Evolutionary conservation across 2,113 vertebrate genomes (phyloP), one percentile per base, ranked within the genome.

Genomic region (Nerophis lumbriciformis): DNA sequence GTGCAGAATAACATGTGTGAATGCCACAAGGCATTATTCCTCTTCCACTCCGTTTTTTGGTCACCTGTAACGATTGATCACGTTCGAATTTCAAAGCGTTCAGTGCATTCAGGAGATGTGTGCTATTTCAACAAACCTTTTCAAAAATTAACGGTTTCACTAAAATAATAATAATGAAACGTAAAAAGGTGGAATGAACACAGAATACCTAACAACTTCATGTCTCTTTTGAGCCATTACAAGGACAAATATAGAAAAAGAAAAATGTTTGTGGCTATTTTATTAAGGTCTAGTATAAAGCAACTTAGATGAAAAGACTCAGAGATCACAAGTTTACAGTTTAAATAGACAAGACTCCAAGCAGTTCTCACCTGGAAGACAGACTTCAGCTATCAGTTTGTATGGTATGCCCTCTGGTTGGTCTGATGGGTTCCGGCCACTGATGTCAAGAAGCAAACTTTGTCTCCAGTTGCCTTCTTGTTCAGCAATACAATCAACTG

Each of bases 401-500:
- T 94, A 95, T 0, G 85, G 89, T 61, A 94, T 90, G 15, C 94
- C 94, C 0, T 69, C 77, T 1, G 94, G 92, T 1, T 91, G 84
- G 69, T 93, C 91, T 14, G 19, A 57, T 6, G 93, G 93, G 73
- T 96, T 88, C 58, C 93, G 90, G 71, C 92, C 89, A 0, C 70
- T 81, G 76, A 99, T 88, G 39, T 96, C 91, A 0, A 99, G 87
- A 5, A 74, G 73, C 50, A 99, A 53, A 15, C 71, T 68, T 79
- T 94, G 91, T 62, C 89, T 88, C 61, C 87, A 92, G 0, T 0
- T 75, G 12, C 96, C 94, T 37, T 87, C 53, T 1, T 90, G 78
- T n/a, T 93, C 93, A 16, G 93, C 91, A 0, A 66, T 5, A 58
- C 94, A 98, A 1, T 95, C 92, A 66, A 98, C 92, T 0, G 52